Base-by-base conservation (phyloP, 2,888 invertebrate species). In the Orthonevra nobilis region DNA sequence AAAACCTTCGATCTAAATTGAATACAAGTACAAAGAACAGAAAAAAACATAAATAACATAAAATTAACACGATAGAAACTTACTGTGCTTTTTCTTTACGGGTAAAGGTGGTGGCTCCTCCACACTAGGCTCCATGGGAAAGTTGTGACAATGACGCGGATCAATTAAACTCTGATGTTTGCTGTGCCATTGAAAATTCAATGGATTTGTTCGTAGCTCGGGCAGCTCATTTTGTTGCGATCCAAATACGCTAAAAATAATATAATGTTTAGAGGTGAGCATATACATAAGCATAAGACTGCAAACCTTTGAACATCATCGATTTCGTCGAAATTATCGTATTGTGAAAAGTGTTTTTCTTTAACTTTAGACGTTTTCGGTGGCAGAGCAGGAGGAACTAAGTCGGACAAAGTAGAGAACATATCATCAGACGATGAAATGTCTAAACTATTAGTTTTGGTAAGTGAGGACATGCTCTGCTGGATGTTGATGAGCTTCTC, bases 41-140 rank as follows among this genome's bases (percentile, higher is more conserved):
- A 69, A 82, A 82, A 72, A 72, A 66, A 79, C 81, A 83, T 84
- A 82, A 85, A 83, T 84, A 85, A 84, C 63, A 83, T 83, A 82
- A 81, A 82, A 69, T 73, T 68, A 63, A 70, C 61, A 60, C 64
- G 72, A 58, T 74, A 73, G 69, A 85, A 89, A 95, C 97, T 95
- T 92, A 97, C 97, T 97, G 91, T 97, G 95, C 89, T 95, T 94
- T 90, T 97, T 97, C 90, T 97, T 97, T 42, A 95, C 93, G 36
- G 97, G 97, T 82, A 97, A 90, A 50, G 97, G 97, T 79, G 97
- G 97, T 81, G 97, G 95, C 86, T 92, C 90, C 83, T 93, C 93
- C 83, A 92, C 91, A 81, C 87, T 90, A 0, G 85, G 83, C 38
- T 86, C 86, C 12, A 83, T 81, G 14, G 54, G 36, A 7, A 79